phyloP scores from a whole-genome alignment of 2,113 vertebrate genomes.

The Hiodon tergisus region DNA sequence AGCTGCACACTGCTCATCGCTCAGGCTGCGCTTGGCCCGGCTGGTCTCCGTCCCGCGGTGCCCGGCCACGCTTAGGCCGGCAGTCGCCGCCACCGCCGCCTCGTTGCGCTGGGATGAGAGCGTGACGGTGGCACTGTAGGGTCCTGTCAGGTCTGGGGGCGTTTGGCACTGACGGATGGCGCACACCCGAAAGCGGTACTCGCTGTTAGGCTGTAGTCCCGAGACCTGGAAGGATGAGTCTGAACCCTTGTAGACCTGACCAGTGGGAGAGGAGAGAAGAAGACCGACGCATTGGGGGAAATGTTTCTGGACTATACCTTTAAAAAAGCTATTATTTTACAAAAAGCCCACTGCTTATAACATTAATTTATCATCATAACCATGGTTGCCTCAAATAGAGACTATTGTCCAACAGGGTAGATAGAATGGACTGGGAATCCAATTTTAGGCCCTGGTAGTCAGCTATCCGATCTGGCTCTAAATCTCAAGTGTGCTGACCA shows the following conservation, averaged over 20 bases:
- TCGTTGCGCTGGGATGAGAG: conserved; percentile 79
- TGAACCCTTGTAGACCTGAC: conserved; percentile 80
- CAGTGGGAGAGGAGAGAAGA: not conserved
- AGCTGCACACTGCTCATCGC: conserved; percentile 89
- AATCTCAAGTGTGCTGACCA: no score
- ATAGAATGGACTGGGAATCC: no score
- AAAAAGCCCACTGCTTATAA: no score
- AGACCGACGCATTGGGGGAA: not conserved
- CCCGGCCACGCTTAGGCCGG: conserved; percentile 52
- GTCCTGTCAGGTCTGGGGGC: conserved; percentile 74
- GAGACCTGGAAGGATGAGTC: conserved; percentile 75
- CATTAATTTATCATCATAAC: no score
- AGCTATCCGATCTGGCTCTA: no score
- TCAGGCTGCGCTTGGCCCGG: conserved; percentile 72
- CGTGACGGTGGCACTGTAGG: conserved; percentile 81
- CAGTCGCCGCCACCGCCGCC: conserved; percentile 35
- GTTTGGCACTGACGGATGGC: conserved; percentile 91
- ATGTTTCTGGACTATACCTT: not conserved
- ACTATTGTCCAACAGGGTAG: no score
- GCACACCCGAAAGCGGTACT: conserved; percentile 87
- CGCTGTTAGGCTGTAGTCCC: conserved; percentile 79
- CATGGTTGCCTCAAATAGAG: no score
- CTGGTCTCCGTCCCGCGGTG: conserved; percentile 62
- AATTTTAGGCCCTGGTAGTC: no score
- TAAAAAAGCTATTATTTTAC: no score